These are phyloP conservation scores for Danio rerio DNA, from an alignment of 2,113 vertebrate species.

Conservation along the genomic window GRCz12tu NC_133187.1:39571001-39571500, in stretches of 20 bases:
- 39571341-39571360: not conserved
- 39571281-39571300: not conserved
- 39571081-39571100: not conserved
- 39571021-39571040: too few species aligned
- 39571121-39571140: too few species aligned
- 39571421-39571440: constrained; percentile 27
- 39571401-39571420: not conserved
- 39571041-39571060: too few species aligned
- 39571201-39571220: not conserved
- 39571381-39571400: constrained; percentile 36
- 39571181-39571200: constrained; percentile 7
- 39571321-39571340: constrained; percentile 8
- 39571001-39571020: too few species aligned
- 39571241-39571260: not conserved
- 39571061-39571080: too few species aligned
- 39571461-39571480: not conserved
- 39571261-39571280: constrained; percentile 15
- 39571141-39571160: constrained; percentile 12
- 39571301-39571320: constrained; percentile 27
- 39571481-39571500: not conserved
- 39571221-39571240: not conserved
- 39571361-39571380: constrained; percentile 22
- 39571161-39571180: not conserved
- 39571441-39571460: not conserved
- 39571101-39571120: not conserved